These are phyloP conservation scores for Valencia hispanica DNA, from an alignment of 2,797 vertebrate species.

Conservation along the genomic window DNA sequence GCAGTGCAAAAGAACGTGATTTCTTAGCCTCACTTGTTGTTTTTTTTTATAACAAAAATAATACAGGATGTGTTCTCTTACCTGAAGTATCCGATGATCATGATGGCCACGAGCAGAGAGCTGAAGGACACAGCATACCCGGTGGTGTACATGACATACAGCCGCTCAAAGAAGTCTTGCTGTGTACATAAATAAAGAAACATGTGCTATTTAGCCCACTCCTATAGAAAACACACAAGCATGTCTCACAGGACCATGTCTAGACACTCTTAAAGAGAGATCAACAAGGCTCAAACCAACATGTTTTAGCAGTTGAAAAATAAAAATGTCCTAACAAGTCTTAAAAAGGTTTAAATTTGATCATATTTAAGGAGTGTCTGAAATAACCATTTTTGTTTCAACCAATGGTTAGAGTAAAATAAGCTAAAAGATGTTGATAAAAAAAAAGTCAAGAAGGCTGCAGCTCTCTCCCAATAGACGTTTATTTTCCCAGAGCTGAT, in stretches of 20 bases:
- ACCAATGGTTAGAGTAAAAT: neutral
- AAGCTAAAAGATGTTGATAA: neutral
- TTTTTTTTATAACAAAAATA: neutral
- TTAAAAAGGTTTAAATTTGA: neutral
- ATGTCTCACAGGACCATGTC: neutral
- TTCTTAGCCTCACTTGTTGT: no score
- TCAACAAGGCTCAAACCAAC: neutral
- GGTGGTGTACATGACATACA: slow-evolving; percentile 88
- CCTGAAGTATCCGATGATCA: slow-evolving; percentile 91
- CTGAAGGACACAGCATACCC: slow-evolving; percentile 90
- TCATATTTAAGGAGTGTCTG: neutral
- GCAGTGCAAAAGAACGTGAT: no score
- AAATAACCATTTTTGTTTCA: neutral
- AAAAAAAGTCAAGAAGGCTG: neutral
- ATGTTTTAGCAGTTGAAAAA: neutral
- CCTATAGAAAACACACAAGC: neutral
- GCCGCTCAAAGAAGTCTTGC: slow-evolving; percentile 88
- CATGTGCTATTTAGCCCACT: neutral
- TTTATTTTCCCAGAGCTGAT: slow-evolving; percentile 2
- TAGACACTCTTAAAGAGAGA: neutral
- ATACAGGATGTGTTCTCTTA: slow-evolving; percentile 47
- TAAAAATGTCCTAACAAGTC: neutral
- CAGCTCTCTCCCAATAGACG: neutral
- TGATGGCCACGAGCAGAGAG: slow-evolving; percentile 86
- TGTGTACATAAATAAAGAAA: slow-evolving; percentile 58